A percentile compares a stretch with the other conserved stretches of the same genome.
Conservation (phyloP, 2,113 vertebrate species). For the Tragelaphus imberbis region DNA sequence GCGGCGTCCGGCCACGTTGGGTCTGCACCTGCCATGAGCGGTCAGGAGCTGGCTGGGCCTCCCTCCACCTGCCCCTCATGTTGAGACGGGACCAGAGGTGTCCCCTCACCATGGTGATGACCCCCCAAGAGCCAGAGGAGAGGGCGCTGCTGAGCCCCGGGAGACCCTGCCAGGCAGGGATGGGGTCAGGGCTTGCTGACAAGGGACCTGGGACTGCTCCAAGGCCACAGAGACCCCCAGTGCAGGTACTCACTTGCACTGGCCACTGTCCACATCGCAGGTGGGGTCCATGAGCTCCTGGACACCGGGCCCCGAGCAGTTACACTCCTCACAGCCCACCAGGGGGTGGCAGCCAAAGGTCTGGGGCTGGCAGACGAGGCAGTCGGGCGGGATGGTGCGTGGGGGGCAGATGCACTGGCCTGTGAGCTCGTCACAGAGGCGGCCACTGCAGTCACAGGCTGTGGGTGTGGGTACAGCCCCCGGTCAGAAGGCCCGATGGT, state of each 20-base stretch:
- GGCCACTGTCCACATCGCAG: constrained; percentile 90
- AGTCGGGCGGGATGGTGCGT: constrained; percentile 88
- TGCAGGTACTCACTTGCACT: constrained; percentile 88
- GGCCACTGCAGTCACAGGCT: constrained; percentile 92
- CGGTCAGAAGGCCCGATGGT: fast-evolving
- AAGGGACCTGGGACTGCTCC: background rate
- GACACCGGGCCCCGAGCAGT: constrained; percentile 89
- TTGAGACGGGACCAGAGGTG: fast-evolving
- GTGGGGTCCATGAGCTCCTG: constrained; percentile 77
- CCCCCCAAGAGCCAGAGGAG: background rate
- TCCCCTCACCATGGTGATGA: too few relatives aligned
- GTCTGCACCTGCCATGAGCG: constrained; percentile 85
- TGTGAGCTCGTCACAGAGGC: constrained; percentile 90
- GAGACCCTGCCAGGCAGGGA: fast-evolving
- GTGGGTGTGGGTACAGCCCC: background rate
- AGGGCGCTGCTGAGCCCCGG: fast-evolving
- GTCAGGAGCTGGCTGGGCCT: background rate
- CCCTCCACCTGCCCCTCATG: fast-evolving
- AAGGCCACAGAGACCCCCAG: fast-evolving
- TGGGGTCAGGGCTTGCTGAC: fast-evolving
- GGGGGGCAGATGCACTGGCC: constrained; percentile 95
- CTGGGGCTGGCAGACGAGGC: constrained; percentile 88
- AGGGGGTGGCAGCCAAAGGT: constrained; percentile 96
- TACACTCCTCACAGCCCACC: constrained; percentile 94
- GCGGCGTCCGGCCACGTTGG: constrained; percentile 88